Conservation (phyloP, 2,797 vertebrate species). For the Cyclopterus lumpus region DNA sequence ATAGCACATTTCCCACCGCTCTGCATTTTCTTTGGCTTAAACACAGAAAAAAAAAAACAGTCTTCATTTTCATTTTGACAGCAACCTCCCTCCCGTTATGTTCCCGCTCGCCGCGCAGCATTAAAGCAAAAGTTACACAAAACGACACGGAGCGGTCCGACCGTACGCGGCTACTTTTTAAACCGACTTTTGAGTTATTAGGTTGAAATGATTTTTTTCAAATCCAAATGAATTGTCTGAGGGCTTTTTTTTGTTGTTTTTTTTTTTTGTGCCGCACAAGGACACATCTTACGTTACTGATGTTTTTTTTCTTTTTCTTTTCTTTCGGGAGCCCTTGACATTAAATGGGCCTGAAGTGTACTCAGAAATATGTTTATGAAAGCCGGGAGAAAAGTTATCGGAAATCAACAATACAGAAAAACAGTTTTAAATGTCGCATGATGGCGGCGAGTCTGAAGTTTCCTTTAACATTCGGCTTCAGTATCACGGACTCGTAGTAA, state of each 20-base stretch:
- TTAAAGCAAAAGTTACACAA: conserved; percentile 52
- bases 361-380: conserved; percentile 35
- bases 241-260: no score
- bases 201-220: conserved; percentile 40
- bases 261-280: conserved; percentile 29
- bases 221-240: conserved; percentile 30
- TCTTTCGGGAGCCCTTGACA: conserved; percentile 23
- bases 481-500: background rate
- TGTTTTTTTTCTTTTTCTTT: conserved; percentile 5
- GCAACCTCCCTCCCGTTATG: conserved; percentile 32
- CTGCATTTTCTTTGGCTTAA: no score
- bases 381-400: background rate
- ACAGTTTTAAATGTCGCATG: background rate
- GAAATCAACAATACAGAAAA: background rate
- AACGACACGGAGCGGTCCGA: conserved; percentile 13
- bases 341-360: conserved; percentile 15
- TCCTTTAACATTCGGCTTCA: background rate
- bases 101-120: conserved; percentile 14
- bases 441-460: background rate
- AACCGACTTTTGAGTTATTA: conserved; percentile 21
- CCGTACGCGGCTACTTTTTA: conserved; percentile 11
- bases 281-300: conserved; percentile 37
- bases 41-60: conserved; percentile 14
- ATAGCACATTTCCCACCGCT: background rate
- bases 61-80: conserved; percentile 16